phyloP scores from a whole-genome alignment of 1,140 invertebrate genomes.

The Sitobion miscanthi region DNA sequence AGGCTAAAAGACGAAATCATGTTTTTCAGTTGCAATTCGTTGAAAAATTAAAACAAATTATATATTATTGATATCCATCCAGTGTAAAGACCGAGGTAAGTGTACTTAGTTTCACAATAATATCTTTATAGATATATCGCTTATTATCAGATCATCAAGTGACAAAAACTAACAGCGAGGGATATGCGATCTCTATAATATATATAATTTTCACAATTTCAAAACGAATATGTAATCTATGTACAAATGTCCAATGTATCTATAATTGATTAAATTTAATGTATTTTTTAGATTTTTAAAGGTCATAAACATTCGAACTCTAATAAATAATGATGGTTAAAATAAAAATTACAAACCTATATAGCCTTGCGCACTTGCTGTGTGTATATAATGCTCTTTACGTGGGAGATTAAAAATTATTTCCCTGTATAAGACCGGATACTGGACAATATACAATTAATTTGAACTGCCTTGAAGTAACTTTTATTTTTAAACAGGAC shows the following conservation, averaged over 20 bases:
- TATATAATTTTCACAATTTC: background rate
- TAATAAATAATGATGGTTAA: background rate
- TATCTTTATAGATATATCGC: background rate
- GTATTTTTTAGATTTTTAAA: background rate
- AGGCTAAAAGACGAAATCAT: constrained; percentile 65
- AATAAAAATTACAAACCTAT: background rate
- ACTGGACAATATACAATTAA: background rate
- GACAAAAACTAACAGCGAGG: background rate
- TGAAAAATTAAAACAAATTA: background rate
- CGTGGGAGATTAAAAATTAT: background rate
- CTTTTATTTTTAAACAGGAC: background rate
- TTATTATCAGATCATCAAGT: background rate
- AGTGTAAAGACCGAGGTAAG: background rate
- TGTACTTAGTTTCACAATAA: background rate
- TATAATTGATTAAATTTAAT: too few relatives aligned
- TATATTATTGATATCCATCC: background rate
- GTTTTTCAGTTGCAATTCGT: background rate
- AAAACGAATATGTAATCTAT: background rate
- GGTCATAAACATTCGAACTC: background rate
- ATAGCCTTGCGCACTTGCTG: background rate
- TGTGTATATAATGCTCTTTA: too few relatives aligned
- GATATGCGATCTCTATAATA: background rate
- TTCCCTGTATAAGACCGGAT: background rate
- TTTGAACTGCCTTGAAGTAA: background rate
- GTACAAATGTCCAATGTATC: too few relatives aligned